These are phyloP conservation scores for Metalampra italica DNA, from an alignment of 2,888 invertebrate genomes.

Conservation along the genomic window DNA sequence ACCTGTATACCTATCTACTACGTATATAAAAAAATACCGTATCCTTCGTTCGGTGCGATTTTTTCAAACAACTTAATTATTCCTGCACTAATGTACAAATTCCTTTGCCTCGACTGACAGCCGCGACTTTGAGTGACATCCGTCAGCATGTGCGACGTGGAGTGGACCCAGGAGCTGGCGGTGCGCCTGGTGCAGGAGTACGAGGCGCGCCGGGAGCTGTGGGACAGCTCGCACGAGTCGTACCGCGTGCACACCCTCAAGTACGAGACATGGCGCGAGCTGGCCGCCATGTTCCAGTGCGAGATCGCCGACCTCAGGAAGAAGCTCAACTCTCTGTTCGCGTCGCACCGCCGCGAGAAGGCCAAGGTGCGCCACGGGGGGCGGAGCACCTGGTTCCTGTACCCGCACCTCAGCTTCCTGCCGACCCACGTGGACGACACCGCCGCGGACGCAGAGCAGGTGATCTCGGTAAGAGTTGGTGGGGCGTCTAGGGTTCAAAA, in stretches of 20 bases:
- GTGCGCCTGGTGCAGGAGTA: conserved; percentile 51
- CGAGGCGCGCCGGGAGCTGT: conserved; percentile 41
- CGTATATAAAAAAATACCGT: no score
- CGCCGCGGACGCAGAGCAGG: neutral
- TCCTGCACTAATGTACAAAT: no score
- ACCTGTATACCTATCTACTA: no score
- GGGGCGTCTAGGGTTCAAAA: no score
- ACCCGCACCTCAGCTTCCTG: conserved; percentile 50
- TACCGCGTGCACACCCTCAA: conserved; percentile 51
- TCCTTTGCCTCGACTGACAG: no score
- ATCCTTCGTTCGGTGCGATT: no score
- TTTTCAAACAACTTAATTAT: no score
- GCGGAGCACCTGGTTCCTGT: conserved; percentile 57
- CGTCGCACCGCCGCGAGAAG: conserved; percentile 63
- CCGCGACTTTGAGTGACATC: neutral
- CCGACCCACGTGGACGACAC: conserved; percentile 42
- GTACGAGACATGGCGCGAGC: conserved; percentile 52
- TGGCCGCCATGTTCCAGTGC: conserved; percentile 51
- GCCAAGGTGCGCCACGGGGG: conserved; percentile 49
- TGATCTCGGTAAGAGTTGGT: neutral
- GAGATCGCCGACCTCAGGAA: conserved; percentile 54
- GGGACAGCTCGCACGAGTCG: conserved; percentile 46
- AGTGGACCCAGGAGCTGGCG: conserved; percentile 54
- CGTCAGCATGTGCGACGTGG: conserved; percentile 40
- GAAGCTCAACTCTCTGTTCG: conserved; percentile 65